These are phyloP conservation scores for Pseudorectes ferrugineus DNA, from an alignment of 2,113 vertebrate species.

Conservation along the genomic window DNA sequence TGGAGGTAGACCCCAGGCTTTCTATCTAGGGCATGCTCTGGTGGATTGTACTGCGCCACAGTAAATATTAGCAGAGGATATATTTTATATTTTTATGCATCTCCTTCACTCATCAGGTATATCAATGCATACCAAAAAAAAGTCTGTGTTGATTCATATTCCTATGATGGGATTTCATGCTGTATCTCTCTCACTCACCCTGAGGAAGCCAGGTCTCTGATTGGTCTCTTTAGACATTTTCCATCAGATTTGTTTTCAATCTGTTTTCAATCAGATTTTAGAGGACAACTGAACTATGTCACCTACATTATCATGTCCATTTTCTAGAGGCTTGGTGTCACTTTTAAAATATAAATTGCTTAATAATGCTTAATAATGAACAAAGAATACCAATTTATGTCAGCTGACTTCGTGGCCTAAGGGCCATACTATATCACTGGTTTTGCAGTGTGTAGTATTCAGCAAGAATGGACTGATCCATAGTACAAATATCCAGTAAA, in stretches of 20 bases:
- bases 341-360: neutral
- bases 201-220: neutral
- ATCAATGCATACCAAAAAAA: neutral
- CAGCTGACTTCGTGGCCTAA: neutral
- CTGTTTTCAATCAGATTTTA: neutral
- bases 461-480: neutral
- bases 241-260: no score
- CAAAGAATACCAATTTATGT: neutral
- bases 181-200: neutral
- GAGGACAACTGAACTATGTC: neutral
- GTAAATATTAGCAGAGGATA: neutral
- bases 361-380: neutral
- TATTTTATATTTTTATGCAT: neutral
- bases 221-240: neutral
- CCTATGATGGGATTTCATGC: neutral
- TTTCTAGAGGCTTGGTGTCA: neutral
- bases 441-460: neutral
- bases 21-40: neutral
- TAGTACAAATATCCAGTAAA: neutral
- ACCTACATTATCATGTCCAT: neutral
- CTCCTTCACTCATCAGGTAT: neutral
- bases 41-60: neutral
- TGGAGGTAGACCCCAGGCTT: neutral
- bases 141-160: neutral
- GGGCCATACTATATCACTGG: neutral